A percentile compares a stretch with the other conserved stretches of the same genome.
Conservation (phyloP, 2,888 invertebrate species). For the Caenorhabditis sp. region DNA sequence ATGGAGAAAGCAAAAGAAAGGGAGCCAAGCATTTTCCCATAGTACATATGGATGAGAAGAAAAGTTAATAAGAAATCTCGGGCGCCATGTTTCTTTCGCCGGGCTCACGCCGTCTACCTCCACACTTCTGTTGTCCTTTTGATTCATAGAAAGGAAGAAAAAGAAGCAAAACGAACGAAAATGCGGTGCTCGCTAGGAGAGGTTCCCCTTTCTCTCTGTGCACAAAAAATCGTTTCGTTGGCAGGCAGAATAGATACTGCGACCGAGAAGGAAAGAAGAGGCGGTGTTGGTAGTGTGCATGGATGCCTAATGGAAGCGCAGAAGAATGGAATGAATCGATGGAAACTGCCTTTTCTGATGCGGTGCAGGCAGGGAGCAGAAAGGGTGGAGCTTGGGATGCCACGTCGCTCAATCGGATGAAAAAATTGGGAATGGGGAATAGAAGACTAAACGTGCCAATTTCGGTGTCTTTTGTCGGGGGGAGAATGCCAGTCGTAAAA, state of each 20-base stretch:
- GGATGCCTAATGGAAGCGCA: slow-evolving; percentile 46
- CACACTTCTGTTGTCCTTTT: slow-evolving; percentile 24
- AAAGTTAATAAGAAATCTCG: slow-evolving; percentile 46
- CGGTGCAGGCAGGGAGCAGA: not conserved
- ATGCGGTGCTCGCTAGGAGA: not conserved
- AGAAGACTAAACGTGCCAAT: slow-evolving; percentile 21
- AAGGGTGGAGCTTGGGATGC: slow-evolving; percentile 18
- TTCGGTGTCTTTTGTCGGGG: not conserved
- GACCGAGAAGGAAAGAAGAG: slow-evolving; percentile 19
- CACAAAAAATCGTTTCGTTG: slow-evolving; percentile 29
- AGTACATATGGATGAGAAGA: slow-evolving; percentile 45
- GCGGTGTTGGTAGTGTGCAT: slow-evolving; percentile 1
- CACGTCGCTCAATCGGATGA: slow-evolving; percentile 39
- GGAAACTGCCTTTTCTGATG: slow-evolving; percentile 24
- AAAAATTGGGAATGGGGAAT: slow-evolving; percentile 18
- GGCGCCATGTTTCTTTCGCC: slow-evolving; percentile 10
- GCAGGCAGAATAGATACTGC: slow-evolving; percentile 16
- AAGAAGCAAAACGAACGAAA: not conserved
- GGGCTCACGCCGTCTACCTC: slow-evolving; percentile 11
- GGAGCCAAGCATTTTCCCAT: slow-evolving; percentile 18
- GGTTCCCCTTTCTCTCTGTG: not conserved
- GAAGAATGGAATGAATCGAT: slow-evolving; percentile 24
- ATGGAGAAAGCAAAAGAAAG: not conserved
- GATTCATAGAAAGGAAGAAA: slow-evolving; percentile 33
- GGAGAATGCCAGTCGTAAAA: slow-evolving; percentile 8